These are phyloP conservation scores for Elegia similella DNA, from an alignment of 2,888 invertebrate species.

Conservation along the genomic window DNA sequence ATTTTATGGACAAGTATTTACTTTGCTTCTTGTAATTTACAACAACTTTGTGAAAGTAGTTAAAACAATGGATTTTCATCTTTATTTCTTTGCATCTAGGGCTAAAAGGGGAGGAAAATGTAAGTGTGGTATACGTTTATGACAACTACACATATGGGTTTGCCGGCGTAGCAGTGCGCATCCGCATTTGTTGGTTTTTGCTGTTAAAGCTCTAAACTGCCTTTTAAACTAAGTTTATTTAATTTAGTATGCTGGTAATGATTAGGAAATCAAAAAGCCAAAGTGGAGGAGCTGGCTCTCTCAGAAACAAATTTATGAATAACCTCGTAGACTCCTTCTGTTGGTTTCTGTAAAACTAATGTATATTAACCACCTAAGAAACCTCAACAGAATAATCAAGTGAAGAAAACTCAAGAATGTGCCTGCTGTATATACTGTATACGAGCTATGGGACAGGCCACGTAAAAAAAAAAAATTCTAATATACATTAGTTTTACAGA, in stretches of 20 bases:
- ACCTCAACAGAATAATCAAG: no score
- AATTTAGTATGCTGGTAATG: background rate
- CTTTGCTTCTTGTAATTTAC: slow-evolving; percentile 2
- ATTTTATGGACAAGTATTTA: background rate
- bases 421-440: no score
- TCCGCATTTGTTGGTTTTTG: slow-evolving; percentile 42
- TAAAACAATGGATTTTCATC: slow-evolving; percentile 10
- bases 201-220: slow-evolving; percentile 35
- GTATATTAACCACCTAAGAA: no score
- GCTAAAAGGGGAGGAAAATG: background rate
- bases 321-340: no score
- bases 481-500: no score
- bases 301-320: no score
- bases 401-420: no score
- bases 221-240: slow-evolving; percentile 10
- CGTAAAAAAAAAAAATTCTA: no score
- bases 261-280: no score
- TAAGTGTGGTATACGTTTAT: slow-evolving; percentile 32
- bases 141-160: slow-evolving; percentile 41
- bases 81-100: slow-evolving; percentile 10
- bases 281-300: no score
- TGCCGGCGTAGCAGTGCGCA: slow-evolving; percentile 38
- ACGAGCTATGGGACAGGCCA: no score
- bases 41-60: slow-evolving; percentile 6
- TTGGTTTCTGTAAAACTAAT: no score